Evolutionary conservation across 2,888 invertebrate genomes (phyloP), one percentile per base, ranked within the genome.

Genomic region (Operophtera brumata): DNA sequence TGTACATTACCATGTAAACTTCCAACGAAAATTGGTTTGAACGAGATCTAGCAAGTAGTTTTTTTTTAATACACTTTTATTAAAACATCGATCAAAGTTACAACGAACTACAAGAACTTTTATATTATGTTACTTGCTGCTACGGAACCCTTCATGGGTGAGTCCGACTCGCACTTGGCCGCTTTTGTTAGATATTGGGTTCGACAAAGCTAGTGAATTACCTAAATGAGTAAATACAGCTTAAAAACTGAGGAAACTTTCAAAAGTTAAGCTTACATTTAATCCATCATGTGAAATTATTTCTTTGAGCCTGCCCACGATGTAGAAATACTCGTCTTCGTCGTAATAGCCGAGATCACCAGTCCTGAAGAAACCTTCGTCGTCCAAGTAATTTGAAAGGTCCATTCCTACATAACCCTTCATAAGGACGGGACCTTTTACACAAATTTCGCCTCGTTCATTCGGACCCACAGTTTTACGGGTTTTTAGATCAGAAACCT

Each of bases 401-500:
- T 78, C 77, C 39, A 80, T 59, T 44, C 76, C 79, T 36, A 84
- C 75, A 60, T 86, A 85, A 48, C 81, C 84, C 62, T 83, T 84
- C 84, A 83, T 82, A 51, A 84, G 67, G 26, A 77, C 73, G 7
- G 82, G 80, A 2, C 84, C 83, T 57, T 70, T 80, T 28, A 83
- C 57, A 54, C 84, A 75, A 61, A 86, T 82, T 73, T 86, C 85
- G n/a, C 85, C 85, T 12, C 77, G 77, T 72, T 92, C 72, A 54
- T 85, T 78, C 1, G 80, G 73, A 2, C 81, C 89, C 11, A 93
- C 67, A 9, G 78, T 69, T 67, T 84, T 70, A 32, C 85, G 84
- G 11, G 91, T 92, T 58, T 90, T 71, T 4, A 75, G 64, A 65
- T 91, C 84, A 25, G 82, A 77, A 48, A 91, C 75, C 90, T 89